A percentile compares a stretch with the other conserved stretches of the same genome.
Conservation (phyloP, 2,113 vertebrate species). For the Pseudorasbora parva region DNA sequence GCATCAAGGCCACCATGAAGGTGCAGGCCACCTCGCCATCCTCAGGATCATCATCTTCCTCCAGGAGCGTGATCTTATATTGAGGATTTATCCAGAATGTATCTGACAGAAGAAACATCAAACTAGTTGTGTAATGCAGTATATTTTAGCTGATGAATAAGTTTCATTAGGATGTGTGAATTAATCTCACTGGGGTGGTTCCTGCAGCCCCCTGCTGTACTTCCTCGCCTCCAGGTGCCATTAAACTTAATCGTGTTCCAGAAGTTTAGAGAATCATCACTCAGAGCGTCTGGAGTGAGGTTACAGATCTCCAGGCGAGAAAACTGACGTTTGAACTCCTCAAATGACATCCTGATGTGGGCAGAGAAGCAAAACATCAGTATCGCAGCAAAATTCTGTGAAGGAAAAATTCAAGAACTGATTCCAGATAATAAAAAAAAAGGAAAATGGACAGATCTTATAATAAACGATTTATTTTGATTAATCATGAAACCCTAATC, state of each 20-base stretch:
- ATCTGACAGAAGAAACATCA: constrained; percentile 68
- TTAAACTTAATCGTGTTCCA: constrained; percentile 82
- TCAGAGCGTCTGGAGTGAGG: constrained; percentile 78
- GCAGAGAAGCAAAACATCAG: neutral
- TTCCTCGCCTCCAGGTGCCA: constrained; percentile 81
- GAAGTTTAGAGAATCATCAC: constrained; percentile 65
- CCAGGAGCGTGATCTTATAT: constrained; percentile 84
- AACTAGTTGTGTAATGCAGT: neutral
- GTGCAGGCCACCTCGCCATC: constrained; percentile 82
- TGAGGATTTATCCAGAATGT: constrained; percentile 97
- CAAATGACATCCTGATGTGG: constrained; percentile 83
- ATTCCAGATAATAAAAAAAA: no score
- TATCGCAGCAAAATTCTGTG: neutral
- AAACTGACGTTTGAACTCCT: constrained; percentile 84
- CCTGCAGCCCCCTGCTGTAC: constrained; percentile 84
- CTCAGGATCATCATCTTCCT: constrained; percentile 83
- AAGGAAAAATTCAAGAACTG: no score
- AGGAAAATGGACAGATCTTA: no score
- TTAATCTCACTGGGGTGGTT: constrained; percentile 77
- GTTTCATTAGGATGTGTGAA: neutral
- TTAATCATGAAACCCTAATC: neutral
- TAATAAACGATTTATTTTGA: no score
- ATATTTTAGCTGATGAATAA: neutral
- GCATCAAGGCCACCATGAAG: constrained; percentile 92
- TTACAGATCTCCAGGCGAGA: constrained; percentile 86